Evolutionary conservation across 2,888 invertebrate genomes (phyloP).

Genomic region (Apodemia hepburni): DNA sequence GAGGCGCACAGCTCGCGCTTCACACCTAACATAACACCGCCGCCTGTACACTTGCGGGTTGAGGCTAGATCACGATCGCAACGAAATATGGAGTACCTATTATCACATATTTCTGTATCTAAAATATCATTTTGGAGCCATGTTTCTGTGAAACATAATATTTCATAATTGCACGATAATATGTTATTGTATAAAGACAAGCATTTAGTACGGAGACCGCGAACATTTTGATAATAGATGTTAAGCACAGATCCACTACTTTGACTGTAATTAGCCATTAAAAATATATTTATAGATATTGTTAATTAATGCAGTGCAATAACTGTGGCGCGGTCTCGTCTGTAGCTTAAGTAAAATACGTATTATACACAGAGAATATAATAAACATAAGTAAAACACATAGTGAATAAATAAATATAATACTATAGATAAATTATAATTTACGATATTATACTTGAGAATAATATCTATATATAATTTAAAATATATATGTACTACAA

Average conservation of each 20-base stretch:
- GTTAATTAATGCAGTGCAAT: too few relatives aligned
- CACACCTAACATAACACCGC: neutral
- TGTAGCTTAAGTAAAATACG: too few relatives aligned
- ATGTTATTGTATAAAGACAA: neutral
- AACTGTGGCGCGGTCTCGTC: too few relatives aligned
- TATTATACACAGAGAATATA: too few relatives aligned
- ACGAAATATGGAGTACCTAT: neutral
- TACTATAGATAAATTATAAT: too few relatives aligned
- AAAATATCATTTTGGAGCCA: slow-evolving; percentile 3
- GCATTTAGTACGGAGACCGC: neutral
- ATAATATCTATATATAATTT: too few relatives aligned
- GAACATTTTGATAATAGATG: slow-evolving; percentile 3
- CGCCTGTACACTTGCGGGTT: neutral
- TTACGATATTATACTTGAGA: too few relatives aligned
- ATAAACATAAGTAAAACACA: too few relatives aligned
- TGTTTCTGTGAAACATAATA: neutral
- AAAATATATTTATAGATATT: too few relatives aligned
- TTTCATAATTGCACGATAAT: neutral
- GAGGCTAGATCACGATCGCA: neutral
- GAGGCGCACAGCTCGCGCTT: neutral
- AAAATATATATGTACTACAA: too few relatives aligned
- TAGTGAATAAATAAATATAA: too few relatives aligned
- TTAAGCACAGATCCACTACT: neutral
- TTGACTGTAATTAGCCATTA: too few relatives aligned
- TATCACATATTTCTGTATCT: neutral